Evolutionary conservation across 1,140 invertebrate species (phyloP).

Genomic region (Acromyrmex charruanus): DNA sequence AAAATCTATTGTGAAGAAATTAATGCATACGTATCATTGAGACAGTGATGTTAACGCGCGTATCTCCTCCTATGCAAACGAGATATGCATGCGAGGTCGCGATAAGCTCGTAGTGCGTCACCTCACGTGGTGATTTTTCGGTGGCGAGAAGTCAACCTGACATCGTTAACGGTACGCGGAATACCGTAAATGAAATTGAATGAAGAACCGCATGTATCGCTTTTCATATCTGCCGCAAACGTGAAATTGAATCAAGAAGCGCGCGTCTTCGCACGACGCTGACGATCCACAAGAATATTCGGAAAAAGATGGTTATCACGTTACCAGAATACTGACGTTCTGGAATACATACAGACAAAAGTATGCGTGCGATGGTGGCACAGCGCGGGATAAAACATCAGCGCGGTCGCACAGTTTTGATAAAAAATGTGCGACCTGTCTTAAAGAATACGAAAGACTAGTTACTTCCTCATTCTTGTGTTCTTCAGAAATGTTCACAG

Average conservation of each 20-base stretch:
- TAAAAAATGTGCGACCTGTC: constrained; percentile 27
- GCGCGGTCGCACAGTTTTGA: constrained; percentile 11
- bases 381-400: constrained; percentile 16
- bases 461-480: constrained; percentile 6
- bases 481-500: not conserved
- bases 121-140: constrained; percentile 18
- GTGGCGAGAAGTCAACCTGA: constrained; percentile 15
- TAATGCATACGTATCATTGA: constrained; percentile 58
- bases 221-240: constrained; percentile 16
- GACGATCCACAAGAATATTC: constrained; percentile 26
- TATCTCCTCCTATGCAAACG: constrained; percentile 60
- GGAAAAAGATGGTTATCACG: constrained; percentile 40
- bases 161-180: constrained; percentile 46
- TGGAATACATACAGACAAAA: constrained; percentile 3
- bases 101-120: constrained; percentile 31
- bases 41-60: constrained; percentile 20
- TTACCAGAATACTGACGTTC: not conserved
- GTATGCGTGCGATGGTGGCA: not conserved
- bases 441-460: not conserved
- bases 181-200: constrained; percentile 64
- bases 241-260: constrained; percentile 32
- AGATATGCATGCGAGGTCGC: not conserved
- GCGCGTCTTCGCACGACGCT: constrained; percentile 38
- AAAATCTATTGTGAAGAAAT: constrained; percentile 63
- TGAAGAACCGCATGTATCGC: constrained; percentile 30